Evolutionary conservation across 2,888 invertebrate species (phyloP).

Genomic region (Hypena proboscidalis): DNA sequence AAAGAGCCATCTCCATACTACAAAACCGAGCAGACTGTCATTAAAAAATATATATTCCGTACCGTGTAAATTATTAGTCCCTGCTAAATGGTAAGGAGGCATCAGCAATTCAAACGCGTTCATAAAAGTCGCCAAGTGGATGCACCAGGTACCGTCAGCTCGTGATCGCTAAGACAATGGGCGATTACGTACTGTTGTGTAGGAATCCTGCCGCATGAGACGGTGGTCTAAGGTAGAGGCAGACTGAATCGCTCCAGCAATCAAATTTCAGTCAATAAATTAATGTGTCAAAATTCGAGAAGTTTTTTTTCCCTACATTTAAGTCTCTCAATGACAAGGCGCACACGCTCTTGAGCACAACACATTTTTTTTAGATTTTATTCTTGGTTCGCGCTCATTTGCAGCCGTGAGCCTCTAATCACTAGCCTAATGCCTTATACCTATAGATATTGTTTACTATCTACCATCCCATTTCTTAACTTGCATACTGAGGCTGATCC

Average conservation of each 20-base stretch:
- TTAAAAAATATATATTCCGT: constrained; percentile 33
- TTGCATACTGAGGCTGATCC: too few species aligned
- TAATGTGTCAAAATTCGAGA: too few species aligned
- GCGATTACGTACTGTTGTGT: constrained; percentile 69
- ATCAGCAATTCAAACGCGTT: constrained; percentile 43
- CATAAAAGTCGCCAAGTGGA: constrained; percentile 48
- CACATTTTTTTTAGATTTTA: too few species aligned
- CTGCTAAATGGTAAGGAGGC: constrained; percentile 34
- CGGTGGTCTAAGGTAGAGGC: constrained; percentile 43
- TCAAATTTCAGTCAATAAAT: neutral
- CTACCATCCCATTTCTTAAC: too few species aligned
- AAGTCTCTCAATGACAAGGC: too few species aligned
- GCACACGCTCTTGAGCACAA: too few species aligned
- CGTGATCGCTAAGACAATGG: constrained; percentile 79
- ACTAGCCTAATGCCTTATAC: too few species aligned
- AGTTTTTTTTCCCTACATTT: too few species aligned
- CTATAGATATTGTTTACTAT: too few species aligned
- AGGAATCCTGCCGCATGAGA: constrained; percentile 51
- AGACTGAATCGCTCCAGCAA: neutral
- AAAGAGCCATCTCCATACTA: constrained; percentile 3
- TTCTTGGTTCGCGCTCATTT: too few species aligned
- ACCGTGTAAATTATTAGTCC: constrained; percentile 42
- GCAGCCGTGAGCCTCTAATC: too few species aligned
- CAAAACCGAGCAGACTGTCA: constrained; percentile 13
- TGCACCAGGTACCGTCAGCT: constrained; percentile 64